Evolutionary conservation across 1,140 invertebrate genomes (phyloP), one percentile per base, ranked within the genome.

Genomic region (Contarinia nasturtii): DNA sequence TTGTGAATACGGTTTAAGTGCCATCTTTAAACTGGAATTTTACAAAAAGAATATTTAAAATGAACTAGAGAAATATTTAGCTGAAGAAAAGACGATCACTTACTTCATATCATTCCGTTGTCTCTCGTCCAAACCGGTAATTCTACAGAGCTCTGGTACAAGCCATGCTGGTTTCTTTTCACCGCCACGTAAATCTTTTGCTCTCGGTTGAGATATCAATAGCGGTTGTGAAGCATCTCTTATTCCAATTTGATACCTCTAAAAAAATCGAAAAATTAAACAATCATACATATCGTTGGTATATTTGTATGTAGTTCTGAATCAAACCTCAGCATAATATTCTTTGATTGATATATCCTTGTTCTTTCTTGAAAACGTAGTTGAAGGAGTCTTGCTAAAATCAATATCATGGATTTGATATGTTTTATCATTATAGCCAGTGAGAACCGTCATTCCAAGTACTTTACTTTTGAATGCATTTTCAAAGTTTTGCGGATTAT

Each of bases 371-470:
- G 52, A 59, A 53, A 84, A 83, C 2, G 62, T 70, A 42, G 78
- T 81, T 0, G 54, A 63, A 1, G 76, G 73, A 0, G 52, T 65
- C 8, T 77, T 76, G 14, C 67, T 69, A 59, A 76, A 77, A 40
- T 80, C 69, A 2, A 97, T 76, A 57, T 96, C 92, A 65, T 93
- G 88, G 20, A 97, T 69, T 33, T 77, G 67, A 58, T 96, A 96
- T 0, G 84, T 85, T 57, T 76, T 82, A 55, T 93, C 92, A 54
- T 96, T 96, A 55, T 96, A 96, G 44, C 80, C 71, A 0, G 92
- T 95, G n/a, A 96, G 60, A 0, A 96, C 86, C 45, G 79, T 46
- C 4, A 61, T 41, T 5, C 62, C 85, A 21, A 85, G 60, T 0
- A 90, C 56, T 42, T 69, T 65, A 20, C 74, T 70, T 10, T 65